Evolutionary conservation across 37 sponge, comb jelly and placozoan genomes (phyloP).

Genomic region (Oopsacas minuta): DNA sequence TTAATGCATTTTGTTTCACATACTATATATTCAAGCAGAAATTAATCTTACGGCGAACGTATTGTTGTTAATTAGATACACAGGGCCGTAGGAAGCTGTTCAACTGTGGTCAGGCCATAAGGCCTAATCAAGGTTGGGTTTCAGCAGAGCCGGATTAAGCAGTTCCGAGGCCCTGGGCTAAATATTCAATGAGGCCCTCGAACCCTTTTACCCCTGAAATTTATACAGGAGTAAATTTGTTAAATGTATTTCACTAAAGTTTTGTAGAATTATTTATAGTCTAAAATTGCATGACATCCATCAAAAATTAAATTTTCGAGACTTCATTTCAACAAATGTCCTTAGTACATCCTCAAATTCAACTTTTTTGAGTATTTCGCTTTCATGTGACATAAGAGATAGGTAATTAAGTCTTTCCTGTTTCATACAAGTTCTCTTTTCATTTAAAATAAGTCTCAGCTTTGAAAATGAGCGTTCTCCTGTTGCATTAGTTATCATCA

Average conservation of each 20-base stretch:
- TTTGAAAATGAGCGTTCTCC: conserved; percentile 26
- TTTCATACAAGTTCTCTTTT: conserved; percentile 25
- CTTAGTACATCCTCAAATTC: conserved; percentile 13
- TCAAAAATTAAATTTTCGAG: neutral
- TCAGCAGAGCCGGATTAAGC: neutral
- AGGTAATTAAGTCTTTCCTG: conserved; percentile 24
- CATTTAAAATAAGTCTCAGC: conserved; percentile 24
- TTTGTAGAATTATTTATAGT: neutral
- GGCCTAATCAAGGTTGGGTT: no score
- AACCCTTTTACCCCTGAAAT: neutral
- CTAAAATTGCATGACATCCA: neutral
- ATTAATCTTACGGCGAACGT: no score
- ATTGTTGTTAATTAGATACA: no score
- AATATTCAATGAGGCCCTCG: neutral
- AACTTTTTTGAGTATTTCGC: conserved; percentile 21
- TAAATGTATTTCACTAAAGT: neutral
- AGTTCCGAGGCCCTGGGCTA: neutral
- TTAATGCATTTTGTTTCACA: no score
- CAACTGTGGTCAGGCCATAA: no score
- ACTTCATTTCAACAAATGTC: neutral
- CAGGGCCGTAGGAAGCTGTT: no score
- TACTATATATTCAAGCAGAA: no score
- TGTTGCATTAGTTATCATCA: conserved; percentile 28
- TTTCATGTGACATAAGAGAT: conserved; percentile 24
- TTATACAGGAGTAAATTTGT: neutral